Evolutionary conservation across 2,113 vertebrate genomes (phyloP).

Genomic region (Rhea americana): DNA sequence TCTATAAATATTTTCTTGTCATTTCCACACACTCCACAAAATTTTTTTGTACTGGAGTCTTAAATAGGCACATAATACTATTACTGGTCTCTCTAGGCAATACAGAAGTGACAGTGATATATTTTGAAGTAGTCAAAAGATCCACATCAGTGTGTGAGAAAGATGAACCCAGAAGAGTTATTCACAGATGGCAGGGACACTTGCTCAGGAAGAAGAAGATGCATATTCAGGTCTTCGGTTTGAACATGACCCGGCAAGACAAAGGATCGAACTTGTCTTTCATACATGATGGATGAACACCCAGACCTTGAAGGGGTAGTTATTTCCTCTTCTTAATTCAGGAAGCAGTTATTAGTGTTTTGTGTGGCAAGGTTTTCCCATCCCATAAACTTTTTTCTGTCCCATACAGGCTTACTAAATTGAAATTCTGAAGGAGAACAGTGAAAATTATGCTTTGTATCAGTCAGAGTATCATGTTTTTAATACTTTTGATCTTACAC

Average conservation of each 20-base stretch:
- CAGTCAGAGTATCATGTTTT: background rate
- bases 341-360: background rate
- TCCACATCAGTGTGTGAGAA: background rate
- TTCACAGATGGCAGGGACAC: background rate
- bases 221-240: background rate
- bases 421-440: background rate
- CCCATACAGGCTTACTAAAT: background rate
- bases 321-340: background rate
- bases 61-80: background rate
- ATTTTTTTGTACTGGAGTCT: accelerated
- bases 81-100: background rate
- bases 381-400: background rate
- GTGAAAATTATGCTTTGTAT: background rate
- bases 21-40: background rate
- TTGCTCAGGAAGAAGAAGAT: background rate
- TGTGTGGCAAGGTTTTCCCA: background rate
- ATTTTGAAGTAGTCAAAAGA: background rate
- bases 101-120: background rate
- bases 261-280: background rate
- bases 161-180: background rate
- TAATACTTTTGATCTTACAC: background rate
- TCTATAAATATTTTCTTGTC: background rate
- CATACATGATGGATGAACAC: background rate
- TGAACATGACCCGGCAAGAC: background rate
- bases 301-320: background rate